These are phyloP conservation scores for Erebia aethiops DNA, from an alignment of 2,888 invertebrate genomes.

Conservation along the genomic window DNA sequence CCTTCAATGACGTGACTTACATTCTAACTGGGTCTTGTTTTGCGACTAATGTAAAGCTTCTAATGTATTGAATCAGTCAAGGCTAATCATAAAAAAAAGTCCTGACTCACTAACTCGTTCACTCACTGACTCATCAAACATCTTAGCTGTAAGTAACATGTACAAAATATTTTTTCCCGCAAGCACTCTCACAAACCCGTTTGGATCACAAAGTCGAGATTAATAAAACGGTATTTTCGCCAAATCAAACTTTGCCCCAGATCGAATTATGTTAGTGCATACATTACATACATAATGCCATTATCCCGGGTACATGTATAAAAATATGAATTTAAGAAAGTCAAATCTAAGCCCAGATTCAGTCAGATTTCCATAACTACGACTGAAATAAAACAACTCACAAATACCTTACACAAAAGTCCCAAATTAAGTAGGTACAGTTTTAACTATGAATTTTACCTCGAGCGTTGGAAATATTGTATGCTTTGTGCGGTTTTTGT, in stretches of 20 bases:
- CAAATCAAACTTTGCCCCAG: not conserved
- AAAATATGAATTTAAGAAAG: not conserved
- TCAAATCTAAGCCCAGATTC: not conserved
- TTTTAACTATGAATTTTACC: conserved; percentile 45
- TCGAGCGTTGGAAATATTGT: conserved; percentile 52
- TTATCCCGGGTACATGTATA: no score
- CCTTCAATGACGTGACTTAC: conserved; percentile 1
- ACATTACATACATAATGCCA: no score
- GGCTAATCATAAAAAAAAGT: no score
- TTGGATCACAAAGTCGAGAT: not conserved
- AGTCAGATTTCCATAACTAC: not conserved
- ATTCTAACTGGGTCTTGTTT: not conserved
- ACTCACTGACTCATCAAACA: no score
- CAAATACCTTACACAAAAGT: no score
- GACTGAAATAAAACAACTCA: no score
- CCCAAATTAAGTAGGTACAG: not conserved
- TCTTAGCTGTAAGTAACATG: not conserved
- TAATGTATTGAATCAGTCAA: no score
- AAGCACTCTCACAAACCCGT: conserved; percentile 6
- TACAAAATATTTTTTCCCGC: not conserved
- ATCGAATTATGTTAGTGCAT: no score
- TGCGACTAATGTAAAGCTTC: not conserved
- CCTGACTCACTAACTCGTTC: no score
- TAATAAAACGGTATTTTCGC: not conserved
- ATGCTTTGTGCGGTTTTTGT: conserved; percentile 47